A percentile compares a stretch with the other conserved stretches of the same genome.
Conservation (phyloP, 2,113 vertebrate species). For the Rana temporaria region DNA sequence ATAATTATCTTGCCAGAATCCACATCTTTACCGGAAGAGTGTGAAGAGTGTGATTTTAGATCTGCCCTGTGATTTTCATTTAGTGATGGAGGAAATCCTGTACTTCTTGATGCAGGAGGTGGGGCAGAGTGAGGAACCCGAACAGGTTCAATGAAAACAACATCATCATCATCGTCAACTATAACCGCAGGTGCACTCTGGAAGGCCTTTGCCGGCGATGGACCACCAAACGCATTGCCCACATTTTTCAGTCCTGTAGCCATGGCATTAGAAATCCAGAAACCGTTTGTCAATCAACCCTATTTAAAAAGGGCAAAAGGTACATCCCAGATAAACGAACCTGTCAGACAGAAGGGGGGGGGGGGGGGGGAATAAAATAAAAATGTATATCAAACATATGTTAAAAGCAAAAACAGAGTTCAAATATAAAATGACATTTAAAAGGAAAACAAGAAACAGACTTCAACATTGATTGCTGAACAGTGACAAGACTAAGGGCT, state of each 20-base stretch:
- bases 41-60: constrained; percentile 72
- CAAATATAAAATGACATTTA: too few relatives aligned
- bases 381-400: too few relatives aligned
- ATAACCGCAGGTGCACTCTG: constrained; percentile 74
- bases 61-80: constrained; percentile 77
- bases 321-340: constrained; percentile 82
- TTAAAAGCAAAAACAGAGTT: too few relatives aligned
- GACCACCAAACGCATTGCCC: constrained; percentile 78
- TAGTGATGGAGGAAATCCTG: constrained; percentile 71
- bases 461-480: too few relatives aligned
- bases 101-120: constrained; percentile 69
- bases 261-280: constrained; percentile 76
- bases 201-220: constrained; percentile 74
- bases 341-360: too few relatives aligned
- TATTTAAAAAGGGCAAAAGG: constrained; percentile 75
- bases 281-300: constrained; percentile 75
- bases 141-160: constrained; percentile 88
- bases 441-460: too few relatives aligned
- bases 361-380: too few relatives aligned
- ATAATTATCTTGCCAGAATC: constrained; percentile 78
- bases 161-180: constrained; percentile 88
- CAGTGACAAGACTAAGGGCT: too few relatives aligned
- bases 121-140: constrained; percentile 71
- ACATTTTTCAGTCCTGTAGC: constrained; percentile 84
- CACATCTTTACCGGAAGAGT: constrained; percentile 75